A percentile compares a stretch with the other conserved stretches of the same genome.
Conservation (phyloP, 2,797 vertebrate species). For the Xiphorhynchus erythropygius region DNA sequence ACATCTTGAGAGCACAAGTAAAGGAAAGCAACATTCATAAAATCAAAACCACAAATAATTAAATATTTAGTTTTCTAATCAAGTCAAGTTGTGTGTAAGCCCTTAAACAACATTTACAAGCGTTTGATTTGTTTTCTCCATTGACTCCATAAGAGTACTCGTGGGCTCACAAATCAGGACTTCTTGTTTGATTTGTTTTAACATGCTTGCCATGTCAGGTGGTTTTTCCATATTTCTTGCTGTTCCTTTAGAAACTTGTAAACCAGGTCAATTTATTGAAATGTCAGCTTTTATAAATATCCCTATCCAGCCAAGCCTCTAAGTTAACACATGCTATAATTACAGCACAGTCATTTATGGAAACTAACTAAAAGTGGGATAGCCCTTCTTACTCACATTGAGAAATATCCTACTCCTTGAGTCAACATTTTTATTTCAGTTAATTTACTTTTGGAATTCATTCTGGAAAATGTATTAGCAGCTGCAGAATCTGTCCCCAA, state of each 20-base stretch:
- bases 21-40: conserved; percentile 62
- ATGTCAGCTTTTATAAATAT: conserved; percentile 60
- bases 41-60: conserved; percentile 69
- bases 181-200: conserved; percentile 51
- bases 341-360: conserved; percentile 31
- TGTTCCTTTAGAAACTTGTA: conserved; percentile 51
- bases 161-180: conserved; percentile 34
- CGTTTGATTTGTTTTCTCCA: conserved; percentile 57
- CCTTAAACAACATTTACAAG: conserved; percentile 64
- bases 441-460: conserved; percentile 55
- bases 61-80: conserved; percentile 74
- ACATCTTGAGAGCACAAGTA: conserved; percentile 59
- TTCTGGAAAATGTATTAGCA: conserved; percentile 38
- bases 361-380: conserved; percentile 23
- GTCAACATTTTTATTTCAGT: conserved; percentile 53
- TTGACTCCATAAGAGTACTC: conserved; percentile 24
- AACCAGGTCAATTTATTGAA: conserved; percentile 54
- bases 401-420: conserved; percentile 35
- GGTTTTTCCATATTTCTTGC: conserved; percentile 34
- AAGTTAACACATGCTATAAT: conserved; percentile 56
- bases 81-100: conserved; percentile 65
- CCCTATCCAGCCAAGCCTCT: conserved; percentile 40
- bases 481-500: conserved; percentile 30
- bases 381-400: conserved; percentile 16
- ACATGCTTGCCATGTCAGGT: conserved; percentile 34